Percentiles rank a stretch among this genome's conserved stretches.
Conservation (phyloP, 2,113 vertebrate species). For the Chrysemys picta region DNA sequence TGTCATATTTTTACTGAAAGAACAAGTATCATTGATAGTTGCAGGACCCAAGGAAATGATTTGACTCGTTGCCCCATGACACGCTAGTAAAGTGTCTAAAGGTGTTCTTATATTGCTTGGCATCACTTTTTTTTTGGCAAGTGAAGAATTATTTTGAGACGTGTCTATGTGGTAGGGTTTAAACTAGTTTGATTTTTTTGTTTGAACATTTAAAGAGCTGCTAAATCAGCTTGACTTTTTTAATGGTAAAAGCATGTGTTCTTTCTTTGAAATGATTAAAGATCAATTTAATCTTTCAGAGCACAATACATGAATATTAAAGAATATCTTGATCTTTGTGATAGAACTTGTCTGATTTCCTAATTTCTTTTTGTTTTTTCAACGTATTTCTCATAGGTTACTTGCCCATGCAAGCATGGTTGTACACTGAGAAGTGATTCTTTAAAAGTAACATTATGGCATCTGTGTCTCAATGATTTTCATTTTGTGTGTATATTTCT, state of each 20-base stretch:
- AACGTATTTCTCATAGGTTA: neutral
- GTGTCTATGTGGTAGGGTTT: neutral
- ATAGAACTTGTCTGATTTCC: neutral
- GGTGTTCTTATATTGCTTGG: neutral
- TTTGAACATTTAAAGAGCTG: neutral
- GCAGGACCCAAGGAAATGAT: neutral
- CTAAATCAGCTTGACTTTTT: neutral
- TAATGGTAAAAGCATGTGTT: neutral
- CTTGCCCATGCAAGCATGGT: neutral
- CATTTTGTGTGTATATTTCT: neutral
- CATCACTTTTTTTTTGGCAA: neutral
- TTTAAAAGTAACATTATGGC: neutral
- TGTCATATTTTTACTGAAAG: neutral
- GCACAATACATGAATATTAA: neutral
- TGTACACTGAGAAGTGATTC: neutral
- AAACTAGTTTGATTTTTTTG: neutral
- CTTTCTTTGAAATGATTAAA: neutral
- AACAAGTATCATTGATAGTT: neutral
- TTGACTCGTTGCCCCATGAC: neutral
- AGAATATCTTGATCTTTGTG: neutral
- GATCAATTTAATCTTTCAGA: neutral
- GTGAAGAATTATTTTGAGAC: neutral
- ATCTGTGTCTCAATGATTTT: neutral
- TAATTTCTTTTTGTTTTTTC: neutral
- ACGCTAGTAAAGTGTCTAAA: neutral